Conservation (phyloP, 2,113 vertebrate species). For the Upupa epops region DNA sequence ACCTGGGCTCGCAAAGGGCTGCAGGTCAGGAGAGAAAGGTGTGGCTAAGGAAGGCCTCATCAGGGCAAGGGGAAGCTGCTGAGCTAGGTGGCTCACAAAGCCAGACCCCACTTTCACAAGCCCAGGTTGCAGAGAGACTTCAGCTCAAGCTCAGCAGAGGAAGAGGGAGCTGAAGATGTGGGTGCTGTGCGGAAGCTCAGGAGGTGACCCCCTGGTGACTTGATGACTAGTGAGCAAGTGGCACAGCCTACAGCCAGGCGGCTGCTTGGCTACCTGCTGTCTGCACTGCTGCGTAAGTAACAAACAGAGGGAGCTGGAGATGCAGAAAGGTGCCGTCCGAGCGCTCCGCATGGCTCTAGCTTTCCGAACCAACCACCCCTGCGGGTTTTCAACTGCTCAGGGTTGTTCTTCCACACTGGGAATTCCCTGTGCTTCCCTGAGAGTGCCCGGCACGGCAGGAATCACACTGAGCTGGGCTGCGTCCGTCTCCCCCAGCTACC, state of each 20-base stretch:
- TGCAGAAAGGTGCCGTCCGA: background rate
- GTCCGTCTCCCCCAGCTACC: background rate
- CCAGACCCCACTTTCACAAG: too few species aligned
- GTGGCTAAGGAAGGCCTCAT: background rate
- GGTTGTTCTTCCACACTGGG: background rate
- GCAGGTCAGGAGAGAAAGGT: background rate
- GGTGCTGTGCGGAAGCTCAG: accelerated
- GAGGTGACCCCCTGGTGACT: background rate
- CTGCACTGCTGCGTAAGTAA: background rate
- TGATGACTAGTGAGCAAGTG: background rate
- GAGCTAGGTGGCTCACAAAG: background rate
- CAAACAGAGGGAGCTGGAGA: background rate
- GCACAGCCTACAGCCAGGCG: too few species aligned
- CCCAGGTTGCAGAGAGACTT: background rate
- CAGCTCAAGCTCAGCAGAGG: too few species aligned
- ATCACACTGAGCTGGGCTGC: accelerated
- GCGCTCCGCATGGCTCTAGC: background rate
- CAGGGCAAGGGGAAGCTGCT: background rate
- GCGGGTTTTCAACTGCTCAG: background rate
- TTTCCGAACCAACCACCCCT: background rate
- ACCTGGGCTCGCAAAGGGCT: background rate
- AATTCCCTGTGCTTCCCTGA: background rate
- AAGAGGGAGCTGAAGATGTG: background rate
- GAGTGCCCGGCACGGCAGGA: background rate
- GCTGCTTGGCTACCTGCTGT: background rate